These are phyloP conservation scores for Ptychobarbus kaznakovi DNA, from an alignment of 2,797 vertebrate genomes.

Conservation along the genomic window DNA sequence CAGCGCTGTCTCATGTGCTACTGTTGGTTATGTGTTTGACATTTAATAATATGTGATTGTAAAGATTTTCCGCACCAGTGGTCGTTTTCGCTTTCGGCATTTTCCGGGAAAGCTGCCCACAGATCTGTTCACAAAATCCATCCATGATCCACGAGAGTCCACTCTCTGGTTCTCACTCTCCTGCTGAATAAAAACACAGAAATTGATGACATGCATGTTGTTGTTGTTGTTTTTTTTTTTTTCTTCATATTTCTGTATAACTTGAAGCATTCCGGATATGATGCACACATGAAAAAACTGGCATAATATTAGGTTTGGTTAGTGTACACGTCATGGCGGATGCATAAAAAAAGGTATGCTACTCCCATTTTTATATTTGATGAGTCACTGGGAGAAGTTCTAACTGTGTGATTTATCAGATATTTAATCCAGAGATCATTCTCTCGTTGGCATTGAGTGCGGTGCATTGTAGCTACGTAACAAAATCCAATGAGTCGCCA, in stretches of 20 bases:
- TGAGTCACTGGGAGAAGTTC: conserved; percentile 49
- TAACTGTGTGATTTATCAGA: conserved; percentile 64
- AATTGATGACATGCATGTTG: background rate
- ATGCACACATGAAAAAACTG: background rate
- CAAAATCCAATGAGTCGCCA: conserved; percentile 67
- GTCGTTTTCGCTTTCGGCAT: conserved; percentile 89
- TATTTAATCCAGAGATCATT: conserved; percentile 63
- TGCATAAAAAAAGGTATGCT: conserved; percentile 23
- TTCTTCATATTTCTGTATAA: conserved; percentile 6
- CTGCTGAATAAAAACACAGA: conserved; percentile 68
- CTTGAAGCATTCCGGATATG: background rate
- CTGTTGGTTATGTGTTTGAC: conserved; percentile 1
- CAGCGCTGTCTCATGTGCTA: background rate
- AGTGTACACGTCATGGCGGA: background rate
- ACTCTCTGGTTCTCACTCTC: conserved; percentile 81
- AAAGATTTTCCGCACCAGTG: conserved; percentile 76
- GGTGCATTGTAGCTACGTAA: conserved; percentile 61
- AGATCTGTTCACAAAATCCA: conserved; percentile 91
- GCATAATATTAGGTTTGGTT: background rate
- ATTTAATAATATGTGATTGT: conserved; percentile 29
- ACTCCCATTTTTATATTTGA: conserved; percentile 43
- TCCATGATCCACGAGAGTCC: conserved; percentile 91
- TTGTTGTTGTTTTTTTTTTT: background rate
- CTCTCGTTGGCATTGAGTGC: conserved; percentile 52
- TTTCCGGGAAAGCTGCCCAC: conserved; percentile 82